Evolutionary conservation across 2,888 invertebrate species (phyloP), one percentile per base, ranked within the genome.

Genomic region (Osmoderma eremita): DNA sequence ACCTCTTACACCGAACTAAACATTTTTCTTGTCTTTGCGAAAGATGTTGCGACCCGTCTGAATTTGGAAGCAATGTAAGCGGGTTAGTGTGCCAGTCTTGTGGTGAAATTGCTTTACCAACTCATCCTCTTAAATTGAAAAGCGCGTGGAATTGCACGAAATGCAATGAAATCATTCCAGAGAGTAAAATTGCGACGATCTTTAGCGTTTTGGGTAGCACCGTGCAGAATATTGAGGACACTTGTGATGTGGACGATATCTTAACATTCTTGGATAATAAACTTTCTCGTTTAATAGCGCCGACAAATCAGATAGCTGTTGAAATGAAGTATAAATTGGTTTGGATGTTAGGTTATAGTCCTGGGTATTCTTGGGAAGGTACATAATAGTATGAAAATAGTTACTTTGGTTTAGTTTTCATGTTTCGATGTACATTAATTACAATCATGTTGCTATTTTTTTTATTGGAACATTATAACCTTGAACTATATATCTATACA

Each of bases 31-130:
- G 92, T 77, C 81, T 79, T 64, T 92, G 92, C 76, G 78, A 81
- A 2, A 83, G 91, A 62, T 92, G 92, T 77, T 79, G 83, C 1
- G 91, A 91, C 78, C 87, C 88, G 0, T 86, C 87, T 42, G 91
- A 91, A 82, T 86, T 86, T 69, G 89, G 88, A 1, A 77, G 79
- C 0, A 78, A 77, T 67, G 72, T 73, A 81, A 83, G 54, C 30
- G 75, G 78, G 6, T 68, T 81, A 48, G 63, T 72, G 12, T 82
- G 81, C 64, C 77, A 82, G 4, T 78, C 82, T 49, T 87, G 80
- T 63, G 78, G 81, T 0, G 88, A 89, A 3, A 81, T 83, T 13
- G 79, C 91, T 24, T 76, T 90, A 8, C 87, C 90, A 0, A 75
- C 82, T n/a, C 83, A 87, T 67, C 85, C 89, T 0, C 77, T 88